Conservation (phyloP, 2,797 vertebrate species). For the Dryobates pubescens region DNA sequence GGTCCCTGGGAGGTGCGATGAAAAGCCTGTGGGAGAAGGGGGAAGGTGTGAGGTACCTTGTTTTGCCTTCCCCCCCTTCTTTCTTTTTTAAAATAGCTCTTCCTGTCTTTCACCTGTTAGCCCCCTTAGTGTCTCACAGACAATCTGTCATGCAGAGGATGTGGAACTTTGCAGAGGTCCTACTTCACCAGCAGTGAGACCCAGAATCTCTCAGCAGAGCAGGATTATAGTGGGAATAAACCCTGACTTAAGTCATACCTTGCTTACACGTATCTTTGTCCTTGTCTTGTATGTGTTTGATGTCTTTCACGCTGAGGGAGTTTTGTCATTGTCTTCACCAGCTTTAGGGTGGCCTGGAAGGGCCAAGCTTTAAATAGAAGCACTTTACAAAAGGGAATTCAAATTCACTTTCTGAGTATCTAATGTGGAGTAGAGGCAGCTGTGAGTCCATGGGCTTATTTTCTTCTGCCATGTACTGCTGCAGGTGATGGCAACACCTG, state of each 20-base stretch:
- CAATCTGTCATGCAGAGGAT: slow-evolving; percentile 24
- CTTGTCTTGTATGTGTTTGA: background rate
- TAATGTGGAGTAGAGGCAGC: background rate
- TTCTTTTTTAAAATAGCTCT: background rate
- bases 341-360: background rate
- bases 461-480: background rate
- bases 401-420: background rate
- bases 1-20: background rate
- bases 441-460: background rate
- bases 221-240: background rate
- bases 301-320: background rate
- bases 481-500: background rate
- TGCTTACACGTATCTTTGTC: background rate
- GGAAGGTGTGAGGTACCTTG: background rate
- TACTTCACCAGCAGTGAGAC: background rate
- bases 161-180: slow-evolving; percentile 6
- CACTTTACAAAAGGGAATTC: background rate
- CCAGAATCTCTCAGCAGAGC: background rate
- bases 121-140: background rate
- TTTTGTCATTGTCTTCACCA: background rate
- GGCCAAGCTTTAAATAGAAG: background rate
- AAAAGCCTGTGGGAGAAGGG: background rate
- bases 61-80: background rate
- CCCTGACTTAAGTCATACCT: background rate
- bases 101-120: background rate